Conservation (phyloP, 2,113 vertebrate genomes). For the Noctilio leporinus region DNA sequence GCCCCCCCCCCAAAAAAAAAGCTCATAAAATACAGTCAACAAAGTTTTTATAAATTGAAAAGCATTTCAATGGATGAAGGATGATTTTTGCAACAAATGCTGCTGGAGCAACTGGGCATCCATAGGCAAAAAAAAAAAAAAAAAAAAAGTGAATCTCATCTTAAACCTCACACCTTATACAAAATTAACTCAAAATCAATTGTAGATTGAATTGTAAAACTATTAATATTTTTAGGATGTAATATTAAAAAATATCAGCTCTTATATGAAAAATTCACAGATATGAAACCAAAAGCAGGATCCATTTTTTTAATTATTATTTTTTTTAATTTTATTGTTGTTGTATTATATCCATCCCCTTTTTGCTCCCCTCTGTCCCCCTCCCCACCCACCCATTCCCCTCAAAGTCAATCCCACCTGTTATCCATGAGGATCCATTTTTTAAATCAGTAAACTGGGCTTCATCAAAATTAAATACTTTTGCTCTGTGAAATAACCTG, state of each 20-base stretch:
- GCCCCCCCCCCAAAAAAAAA: neutral
- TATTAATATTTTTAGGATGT: neutral
- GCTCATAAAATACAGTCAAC: neutral
- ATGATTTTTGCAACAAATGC: neutral
- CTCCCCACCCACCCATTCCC: too few species aligned
- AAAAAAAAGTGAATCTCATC: neutral
- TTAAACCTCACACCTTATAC: neutral
- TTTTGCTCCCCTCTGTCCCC: too few species aligned
- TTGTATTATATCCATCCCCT: too few species aligned
- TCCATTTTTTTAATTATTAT: neutral
- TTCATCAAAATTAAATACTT: neutral
- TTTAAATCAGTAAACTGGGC: neutral
- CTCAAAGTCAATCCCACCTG: too few species aligned
- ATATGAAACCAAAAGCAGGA: neutral
- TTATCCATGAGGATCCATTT: neutral
- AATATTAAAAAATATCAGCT: neutral
- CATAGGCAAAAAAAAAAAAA: neutral
- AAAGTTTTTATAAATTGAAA: neutral
- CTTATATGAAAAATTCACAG: neutral
- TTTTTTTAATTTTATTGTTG: too few species aligned
- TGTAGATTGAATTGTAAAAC: neutral
- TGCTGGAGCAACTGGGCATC: neutral
- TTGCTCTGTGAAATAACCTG: neutral
- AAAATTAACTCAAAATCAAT: neutral
- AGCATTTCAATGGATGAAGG: neutral